Percentiles rank a stretch among this genome's conserved stretches.
Conservation (phyloP, 2,797 vertebrate genomes). For the Enteromius viviparus region DNA sequence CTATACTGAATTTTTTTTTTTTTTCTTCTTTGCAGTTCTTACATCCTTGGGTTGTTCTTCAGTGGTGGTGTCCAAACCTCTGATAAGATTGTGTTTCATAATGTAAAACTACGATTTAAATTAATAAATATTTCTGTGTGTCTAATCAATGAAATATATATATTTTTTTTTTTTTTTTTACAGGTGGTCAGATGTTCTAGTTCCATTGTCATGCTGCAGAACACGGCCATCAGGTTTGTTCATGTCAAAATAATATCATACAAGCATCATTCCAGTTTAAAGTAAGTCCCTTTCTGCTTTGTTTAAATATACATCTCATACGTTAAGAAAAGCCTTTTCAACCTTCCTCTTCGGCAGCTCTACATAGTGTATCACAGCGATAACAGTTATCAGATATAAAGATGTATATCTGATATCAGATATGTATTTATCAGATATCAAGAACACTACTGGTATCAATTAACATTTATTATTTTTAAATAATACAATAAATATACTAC, state of each 20-base stretch:
- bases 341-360: neutral
- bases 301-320: neutral
- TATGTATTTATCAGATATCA: slow-evolving; percentile 63
- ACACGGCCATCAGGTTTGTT: neutral
- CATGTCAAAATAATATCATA: neutral
- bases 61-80: neutral
- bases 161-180: neutral
- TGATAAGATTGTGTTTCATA: neutral
- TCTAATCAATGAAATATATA: neutral
- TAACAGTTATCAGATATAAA: slow-evolving; percentile 19
- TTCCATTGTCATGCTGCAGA: neutral
- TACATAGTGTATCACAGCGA: slow-evolving; percentile 19
- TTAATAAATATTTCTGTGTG: neutral
- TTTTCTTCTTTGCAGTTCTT: neutral
- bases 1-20: neutral
- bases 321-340: neutral
- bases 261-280: neutral
- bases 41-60: neutral
- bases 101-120: neutral
- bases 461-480: slow-evolving; percentile 86
- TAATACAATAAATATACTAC: slow-evolving; percentile 89
- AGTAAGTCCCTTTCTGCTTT: neutral
- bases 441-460: slow-evolving; percentile 81
- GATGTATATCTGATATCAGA: slow-evolving; percentile 24
- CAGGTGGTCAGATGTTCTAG: neutral